Percentiles rank a stretch among this genome's conserved stretches.
phyloP scores from a whole-genome alignment of 2,113 vertebrate genomes.

The Pelecanus crispus region DNA sequence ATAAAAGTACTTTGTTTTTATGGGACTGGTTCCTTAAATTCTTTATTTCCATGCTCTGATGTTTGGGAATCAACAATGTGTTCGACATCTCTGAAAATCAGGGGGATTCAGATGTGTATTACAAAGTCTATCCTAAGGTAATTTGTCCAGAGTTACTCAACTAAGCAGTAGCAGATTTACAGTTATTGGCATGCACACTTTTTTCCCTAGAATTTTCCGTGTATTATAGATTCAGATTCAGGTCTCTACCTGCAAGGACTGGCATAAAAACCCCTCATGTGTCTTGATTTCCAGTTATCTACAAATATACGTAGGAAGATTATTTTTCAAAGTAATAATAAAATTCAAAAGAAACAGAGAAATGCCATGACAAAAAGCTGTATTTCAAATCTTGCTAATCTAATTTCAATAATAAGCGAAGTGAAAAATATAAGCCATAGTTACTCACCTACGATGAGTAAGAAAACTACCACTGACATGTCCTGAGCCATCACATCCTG shows the following conservation, averaged over 20 bases:
- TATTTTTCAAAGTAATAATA: background rate
- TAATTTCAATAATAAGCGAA: background rate
- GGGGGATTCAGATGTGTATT: background rate
- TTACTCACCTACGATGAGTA: slow-evolving; percentile 93
- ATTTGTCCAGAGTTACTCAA: background rate
- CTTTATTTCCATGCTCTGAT: background rate
- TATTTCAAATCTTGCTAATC: background rate
- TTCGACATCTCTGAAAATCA: background rate
- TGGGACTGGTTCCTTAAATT: background rate
- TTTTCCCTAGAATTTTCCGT: background rate
- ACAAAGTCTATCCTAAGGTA: background rate
- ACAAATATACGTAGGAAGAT: background rate
- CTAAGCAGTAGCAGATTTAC: background rate
- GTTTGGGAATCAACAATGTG: background rate
- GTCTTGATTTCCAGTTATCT: background rate
- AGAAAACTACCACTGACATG: slow-evolving; percentile 99
- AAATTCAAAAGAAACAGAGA: background rate
- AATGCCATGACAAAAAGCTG: background rate
- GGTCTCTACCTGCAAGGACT: background rate
- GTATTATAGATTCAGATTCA: background rate
- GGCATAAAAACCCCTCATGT: rapidly evolving
- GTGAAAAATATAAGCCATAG: background rate
- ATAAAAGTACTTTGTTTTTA: background rate
- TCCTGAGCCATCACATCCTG: slow-evolving; percentile 95
- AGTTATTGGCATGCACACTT: background rate